Evolutionary conservation across 2,113 vertebrate species (phyloP), one percentile per base, ranked within the genome.

Genomic region (Corythoichthys intestinalis): DNA sequence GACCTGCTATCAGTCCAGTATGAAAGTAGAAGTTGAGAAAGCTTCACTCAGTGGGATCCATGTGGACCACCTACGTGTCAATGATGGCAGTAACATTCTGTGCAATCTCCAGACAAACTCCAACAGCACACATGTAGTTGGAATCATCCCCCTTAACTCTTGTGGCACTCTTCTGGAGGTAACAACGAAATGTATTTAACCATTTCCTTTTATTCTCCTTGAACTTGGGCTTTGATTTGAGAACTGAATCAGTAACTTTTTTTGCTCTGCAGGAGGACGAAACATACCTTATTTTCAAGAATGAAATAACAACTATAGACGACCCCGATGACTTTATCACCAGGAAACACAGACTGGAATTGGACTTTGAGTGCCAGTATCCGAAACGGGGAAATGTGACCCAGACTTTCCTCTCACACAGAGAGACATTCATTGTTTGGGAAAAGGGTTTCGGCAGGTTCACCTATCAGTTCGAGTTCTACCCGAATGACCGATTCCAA

Each of bases 391-490:
- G 73, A 4, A 88, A 87, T 0, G 75, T 90, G 57, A 79, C 79
- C 0, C 41, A 69, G 68, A 9, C 81, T 48, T 92, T 89, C 79
- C 66, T 17, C 0, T 84, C 56, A 5, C 86, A 87, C 67, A 85
- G 88, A 11, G 53, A 3, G 0, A 80, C 46, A 0, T 12, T 79
- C 38, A 80, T 78, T 1, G 86, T 92, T 62, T 69, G 70, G 39
- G 91, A 92, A 49, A 86, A 50, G 50, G 89, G 90, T 62, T 88
- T 92, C 0, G 91, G 90, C 62, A 87, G 41, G 0, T 91, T 92
- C 76, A 90, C 82, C 70, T 92, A 90, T 66, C 37, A 72, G 62
- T 91, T 91, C 66, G 90, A 92, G 78, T 91, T 93, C 83, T 93
- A 75, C 62, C 61, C 71, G 0, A 20, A 80, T 41, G 2, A 2